Conservation (phyloP, 2,797 vertebrate genomes). For the Cygnus olor region DNA sequence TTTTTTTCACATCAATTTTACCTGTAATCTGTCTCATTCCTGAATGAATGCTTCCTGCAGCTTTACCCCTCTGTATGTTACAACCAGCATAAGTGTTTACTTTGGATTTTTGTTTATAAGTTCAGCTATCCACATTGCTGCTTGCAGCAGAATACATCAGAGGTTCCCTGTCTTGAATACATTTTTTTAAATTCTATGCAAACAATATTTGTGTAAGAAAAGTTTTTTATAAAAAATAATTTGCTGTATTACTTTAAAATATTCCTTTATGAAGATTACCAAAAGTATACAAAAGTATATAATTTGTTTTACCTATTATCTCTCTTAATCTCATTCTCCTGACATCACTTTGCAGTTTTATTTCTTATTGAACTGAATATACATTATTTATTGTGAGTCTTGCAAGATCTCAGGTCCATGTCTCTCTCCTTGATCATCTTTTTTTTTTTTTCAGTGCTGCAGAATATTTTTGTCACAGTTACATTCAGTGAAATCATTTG, state of each 20-base stretch:
- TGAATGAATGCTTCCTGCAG: neutral
- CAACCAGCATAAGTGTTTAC: neutral
- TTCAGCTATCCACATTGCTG: neutral
- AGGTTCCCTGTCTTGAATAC: neutral
- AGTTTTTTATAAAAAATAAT: neutral
- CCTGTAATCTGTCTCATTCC: neutral
- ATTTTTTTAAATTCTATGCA: neutral
- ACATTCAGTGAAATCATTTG: conserved; percentile 58
- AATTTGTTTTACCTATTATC: conserved; percentile 41
- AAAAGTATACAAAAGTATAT: neutral
- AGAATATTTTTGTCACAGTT: conserved; percentile 39
- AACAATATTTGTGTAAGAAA: neutral
- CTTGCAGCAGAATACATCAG: neutral
- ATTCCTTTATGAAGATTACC: neutral
- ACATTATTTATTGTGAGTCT: conserved; percentile 44
- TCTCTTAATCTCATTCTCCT: conserved; percentile 31
- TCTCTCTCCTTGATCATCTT: conserved; percentile 26
- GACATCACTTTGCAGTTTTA: conserved; percentile 38
- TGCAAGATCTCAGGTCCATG: neutral
- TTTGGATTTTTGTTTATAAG: neutral
- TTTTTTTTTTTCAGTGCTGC: neutral
- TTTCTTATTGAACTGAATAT: conserved; percentile 59
- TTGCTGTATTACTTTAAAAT: conserved; percentile 4
- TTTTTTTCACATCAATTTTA: neutral
- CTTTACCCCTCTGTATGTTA: neutral